Evolutionary conservation across 2,113 vertebrate genomes (phyloP).

Genomic region (Argyrosomus japonicus): DNA sequence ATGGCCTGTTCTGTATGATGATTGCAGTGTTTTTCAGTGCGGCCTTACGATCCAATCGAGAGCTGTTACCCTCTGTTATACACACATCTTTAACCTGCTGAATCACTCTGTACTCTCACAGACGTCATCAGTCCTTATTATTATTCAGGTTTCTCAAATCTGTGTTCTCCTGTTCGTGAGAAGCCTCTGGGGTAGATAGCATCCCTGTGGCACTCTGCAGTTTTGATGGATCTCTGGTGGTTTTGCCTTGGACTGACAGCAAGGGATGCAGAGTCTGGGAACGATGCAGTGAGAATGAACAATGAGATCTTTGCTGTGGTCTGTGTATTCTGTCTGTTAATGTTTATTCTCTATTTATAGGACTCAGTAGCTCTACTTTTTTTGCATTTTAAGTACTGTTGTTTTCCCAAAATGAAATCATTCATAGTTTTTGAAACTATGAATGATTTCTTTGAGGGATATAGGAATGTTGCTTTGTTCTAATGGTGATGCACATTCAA

Average conservation of each 20-base stretch:
- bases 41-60: not conserved
- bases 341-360: not conserved
- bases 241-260: constrained; percentile 31
- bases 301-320: constrained; percentile 14
- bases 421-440: not conserved
- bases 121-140: constrained; percentile 32
- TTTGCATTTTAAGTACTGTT: fast-evolving
- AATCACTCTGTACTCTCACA: constrained; percentile 51
- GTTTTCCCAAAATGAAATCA: not conserved
- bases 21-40: not conserved
- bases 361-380: not conserved
- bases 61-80: not conserved
- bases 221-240: constrained; percentile 33
- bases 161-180: constrained; percentile 6
- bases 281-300: constrained; percentile 29
- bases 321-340: not conserved
- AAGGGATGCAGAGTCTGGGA: not conserved
- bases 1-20: not conserved
- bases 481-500: not conserved
- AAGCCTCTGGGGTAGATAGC: constrained; percentile 6
- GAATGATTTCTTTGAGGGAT: not conserved
- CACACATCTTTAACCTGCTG: constrained; percentile 47
- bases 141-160: constrained; percentile 42
- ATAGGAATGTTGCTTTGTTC: constrained; percentile 1
- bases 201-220: not conserved